Percentiles rank a stretch among this genome's conserved stretches.
Conservation (phyloP, 2,888 invertebrate species). For the Baccha elongata region DNA sequence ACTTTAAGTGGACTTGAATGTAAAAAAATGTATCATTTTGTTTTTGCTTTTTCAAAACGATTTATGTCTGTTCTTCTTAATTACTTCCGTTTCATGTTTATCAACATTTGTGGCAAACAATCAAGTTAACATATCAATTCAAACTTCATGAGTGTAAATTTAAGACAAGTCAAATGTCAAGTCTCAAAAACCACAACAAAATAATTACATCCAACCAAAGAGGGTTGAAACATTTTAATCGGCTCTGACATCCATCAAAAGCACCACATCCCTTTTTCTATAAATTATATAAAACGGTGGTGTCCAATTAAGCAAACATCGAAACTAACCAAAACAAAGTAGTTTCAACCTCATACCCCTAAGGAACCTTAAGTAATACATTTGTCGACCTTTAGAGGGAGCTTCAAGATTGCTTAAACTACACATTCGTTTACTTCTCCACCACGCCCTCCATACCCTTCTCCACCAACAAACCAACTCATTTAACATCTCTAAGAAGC, state of each 20-base stretch:
- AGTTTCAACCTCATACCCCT: slow-evolving; percentile 31
- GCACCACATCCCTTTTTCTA: slow-evolving; percentile 36
- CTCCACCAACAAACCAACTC: slow-evolving; percentile 40
- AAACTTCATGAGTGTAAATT: background rate
- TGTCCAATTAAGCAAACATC: slow-evolving; percentile 73
- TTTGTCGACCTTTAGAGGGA: slow-evolving; percentile 51
- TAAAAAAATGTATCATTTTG: no score
- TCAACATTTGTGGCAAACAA: no score
- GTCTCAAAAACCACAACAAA: slow-evolving; percentile 43
- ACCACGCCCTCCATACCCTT: background rate
- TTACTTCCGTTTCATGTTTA: background rate
- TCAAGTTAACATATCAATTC: slow-evolving; percentile 10
- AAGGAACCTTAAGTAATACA: slow-evolving; percentile 48
- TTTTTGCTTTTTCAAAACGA: no score
- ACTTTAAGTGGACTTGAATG: no score
- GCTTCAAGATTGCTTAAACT: slow-evolving; percentile 5
- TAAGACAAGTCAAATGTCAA: slow-evolving; percentile 29
- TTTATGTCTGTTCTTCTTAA: background rate
- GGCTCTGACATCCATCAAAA: slow-evolving; percentile 59
- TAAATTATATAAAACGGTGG: slow-evolving; percentile 64
- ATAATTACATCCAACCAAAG: slow-evolving; percentile 14
- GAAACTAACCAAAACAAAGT: slow-evolving; percentile 62
- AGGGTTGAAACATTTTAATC: slow-evolving; percentile 38
- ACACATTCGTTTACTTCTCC: background rate
- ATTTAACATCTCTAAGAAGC: slow-evolving; percentile 64